These are phyloP conservation scores for Acronicta leporina DNA, from an alignment of 2,888 invertebrate species.

Conservation along the genomic window DNA sequence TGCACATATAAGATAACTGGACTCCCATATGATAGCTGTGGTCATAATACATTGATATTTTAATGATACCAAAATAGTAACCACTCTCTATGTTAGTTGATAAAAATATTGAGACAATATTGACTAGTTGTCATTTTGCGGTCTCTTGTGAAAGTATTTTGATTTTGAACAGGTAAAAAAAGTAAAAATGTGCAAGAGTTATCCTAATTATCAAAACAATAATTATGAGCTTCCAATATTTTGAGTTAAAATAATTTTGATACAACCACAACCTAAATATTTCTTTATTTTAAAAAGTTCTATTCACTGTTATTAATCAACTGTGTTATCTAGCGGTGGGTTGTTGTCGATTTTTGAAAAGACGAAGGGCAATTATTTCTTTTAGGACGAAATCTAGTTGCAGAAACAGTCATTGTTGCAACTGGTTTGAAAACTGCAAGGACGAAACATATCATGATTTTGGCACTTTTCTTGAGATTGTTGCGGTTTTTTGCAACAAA, in stretches of 20 bases:
- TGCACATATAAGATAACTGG: slow-evolving; percentile 7
- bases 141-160: slow-evolving; percentile 1
- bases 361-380: too few relatives aligned
- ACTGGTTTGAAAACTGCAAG: too few relatives aligned
- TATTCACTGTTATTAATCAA: neutral
- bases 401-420: too few relatives aligned
- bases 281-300: neutral
- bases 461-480: too few relatives aligned
- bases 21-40: too few relatives aligned
- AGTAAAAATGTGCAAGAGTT: slow-evolving; percentile 26
- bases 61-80: slow-evolving; percentile 12
- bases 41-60: too few relatives aligned
- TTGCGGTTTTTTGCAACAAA: too few relatives aligned
- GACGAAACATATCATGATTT: too few relatives aligned
- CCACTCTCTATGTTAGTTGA: slow-evolving; percentile 10
- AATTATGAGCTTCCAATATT: too few relatives aligned
- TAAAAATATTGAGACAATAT: slow-evolving; percentile 35
- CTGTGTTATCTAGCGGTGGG: too few relatives aligned
- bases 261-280: slow-evolving; percentile 23
- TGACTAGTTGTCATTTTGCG: slow-evolving; percentile 24
- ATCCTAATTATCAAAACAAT: slow-evolving; percentile 8
- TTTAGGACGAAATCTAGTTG: too few relatives aligned
- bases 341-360: too few relatives aligned
- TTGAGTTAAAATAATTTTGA: slow-evolving; percentile 12
- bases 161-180: slow-evolving; percentile 6